These are phyloP conservation scores for Ptychadena robeensis DNA, from an alignment of 2,797 vertebrate genomes.

Conservation along the genomic window DNA sequence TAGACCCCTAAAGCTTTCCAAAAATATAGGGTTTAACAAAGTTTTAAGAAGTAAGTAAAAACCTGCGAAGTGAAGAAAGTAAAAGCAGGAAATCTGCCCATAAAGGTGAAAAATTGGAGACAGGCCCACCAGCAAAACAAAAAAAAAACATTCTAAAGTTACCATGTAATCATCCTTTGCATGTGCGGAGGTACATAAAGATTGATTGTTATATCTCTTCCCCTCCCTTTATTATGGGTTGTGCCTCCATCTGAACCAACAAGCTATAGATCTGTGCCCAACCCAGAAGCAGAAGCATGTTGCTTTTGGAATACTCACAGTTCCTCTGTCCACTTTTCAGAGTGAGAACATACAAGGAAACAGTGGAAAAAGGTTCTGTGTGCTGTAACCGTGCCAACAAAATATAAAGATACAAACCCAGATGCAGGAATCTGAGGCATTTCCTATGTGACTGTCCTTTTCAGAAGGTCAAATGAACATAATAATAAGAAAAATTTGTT, in stretches of 20 bases:
- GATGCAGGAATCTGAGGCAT: slow-evolving; percentile 83
- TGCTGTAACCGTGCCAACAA: slow-evolving; percentile 74
- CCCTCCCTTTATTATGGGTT: slow-evolving; percentile 29
- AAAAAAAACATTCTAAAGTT: too few relatives aligned
- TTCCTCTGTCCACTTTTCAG: slow-evolving; percentile 63
- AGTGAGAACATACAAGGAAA: slow-evolving; percentile 63
- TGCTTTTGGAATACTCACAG: slow-evolving; percentile 70
- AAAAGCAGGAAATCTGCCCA: too few relatives aligned
- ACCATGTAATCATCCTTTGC: slow-evolving; percentile 4
- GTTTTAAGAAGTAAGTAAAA: too few relatives aligned
- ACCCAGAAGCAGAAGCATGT: slow-evolving; percentile 64
- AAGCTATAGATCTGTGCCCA: slow-evolving; percentile 66
- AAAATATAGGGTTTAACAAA: too few relatives aligned
- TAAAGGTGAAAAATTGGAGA: neutral
- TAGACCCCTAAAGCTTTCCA: too few relatives aligned
- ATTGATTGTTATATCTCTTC: slow-evolving; percentile 5
- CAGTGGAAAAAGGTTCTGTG: slow-evolving; percentile 68
- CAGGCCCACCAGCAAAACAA: too few relatives aligned
- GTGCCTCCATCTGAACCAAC: slow-evolving; percentile 68
- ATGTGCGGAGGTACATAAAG: slow-evolving; percentile 21
- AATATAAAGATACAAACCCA: slow-evolving; percentile 78
- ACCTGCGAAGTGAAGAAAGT: too few relatives aligned
- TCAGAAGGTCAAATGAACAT: slow-evolving; percentile 74
- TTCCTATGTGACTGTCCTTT: slow-evolving; percentile 82
- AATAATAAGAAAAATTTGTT: slow-evolving; percentile 40